A percentile compares a stretch with the other conserved stretches of the same genome.
Conservation (phyloP, 2,888 invertebrate genomes). For the Ornithoptera priamus region DNA sequence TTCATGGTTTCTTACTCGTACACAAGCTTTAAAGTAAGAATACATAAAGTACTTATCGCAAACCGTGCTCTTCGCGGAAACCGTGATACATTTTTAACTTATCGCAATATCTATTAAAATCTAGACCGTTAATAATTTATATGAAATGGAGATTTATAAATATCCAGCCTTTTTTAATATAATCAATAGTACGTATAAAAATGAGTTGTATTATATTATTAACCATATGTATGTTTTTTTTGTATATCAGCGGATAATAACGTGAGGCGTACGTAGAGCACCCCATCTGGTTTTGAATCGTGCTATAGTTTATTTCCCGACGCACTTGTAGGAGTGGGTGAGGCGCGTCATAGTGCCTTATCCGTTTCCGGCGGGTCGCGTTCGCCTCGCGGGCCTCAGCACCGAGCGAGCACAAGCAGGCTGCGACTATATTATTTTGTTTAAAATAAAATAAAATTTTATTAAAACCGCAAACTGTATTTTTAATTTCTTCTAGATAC, state of each 20-base stretch:
- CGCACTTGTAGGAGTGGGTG: constrained; percentile 42
- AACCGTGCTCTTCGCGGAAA: constrained; percentile 49
- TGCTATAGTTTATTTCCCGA: constrained; percentile 43
- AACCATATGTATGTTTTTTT: constrained; percentile 52
- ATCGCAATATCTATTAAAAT: constrained; percentile 40
- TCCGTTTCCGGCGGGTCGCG: constrained; percentile 42
- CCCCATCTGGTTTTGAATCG: constrained; percentile 40
- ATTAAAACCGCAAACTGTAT: constrained; percentile 46
- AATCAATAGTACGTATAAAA: constrained; percentile 65
- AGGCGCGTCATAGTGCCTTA: constrained; percentile 44
- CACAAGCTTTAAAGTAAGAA: constrained; percentile 46
- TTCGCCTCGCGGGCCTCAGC: constrained; percentile 44
- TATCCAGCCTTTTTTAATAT: constrained; percentile 71
- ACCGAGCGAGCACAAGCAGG: constrained; percentile 54
- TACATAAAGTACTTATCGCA: constrained; percentile 63
- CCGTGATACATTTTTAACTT: constrained; percentile 48
- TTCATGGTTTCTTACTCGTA: constrained; percentile 37
- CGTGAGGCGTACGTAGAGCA: constrained; percentile 52
- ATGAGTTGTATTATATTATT: constrained; percentile 59
- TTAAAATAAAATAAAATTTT: constrained; percentile 73
- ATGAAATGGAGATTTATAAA: constrained; percentile 71
- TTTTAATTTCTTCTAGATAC: constrained; percentile 12
- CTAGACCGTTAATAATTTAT: constrained; percentile 59
- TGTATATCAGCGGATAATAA: constrained; percentile 61
- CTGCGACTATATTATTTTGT: constrained; percentile 73